These are phyloP conservation scores for Saguinus imperator DNA, from an alignment of 2,113 vertebrate genomes.

Conservation along the genomic window DNA sequence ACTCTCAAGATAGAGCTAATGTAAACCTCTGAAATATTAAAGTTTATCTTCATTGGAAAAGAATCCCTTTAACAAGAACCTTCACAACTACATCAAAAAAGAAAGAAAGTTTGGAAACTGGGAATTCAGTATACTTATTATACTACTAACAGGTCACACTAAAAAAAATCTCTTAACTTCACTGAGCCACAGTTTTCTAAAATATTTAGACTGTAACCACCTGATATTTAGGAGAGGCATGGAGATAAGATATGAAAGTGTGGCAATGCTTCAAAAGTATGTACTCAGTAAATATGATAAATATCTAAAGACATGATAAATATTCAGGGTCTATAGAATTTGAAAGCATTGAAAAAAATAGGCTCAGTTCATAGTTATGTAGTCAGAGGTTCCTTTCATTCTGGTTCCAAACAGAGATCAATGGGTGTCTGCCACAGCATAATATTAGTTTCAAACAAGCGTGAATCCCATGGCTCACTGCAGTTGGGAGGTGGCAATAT, in stretches of 20 bases:
- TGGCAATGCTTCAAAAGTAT: background rate
- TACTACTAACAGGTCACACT: background rate
- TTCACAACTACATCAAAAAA: background rate
- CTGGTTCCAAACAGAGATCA: background rate
- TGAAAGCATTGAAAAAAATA: background rate
- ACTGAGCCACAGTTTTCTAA: background rate
- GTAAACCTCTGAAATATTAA: background rate
- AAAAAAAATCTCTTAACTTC: background rate
- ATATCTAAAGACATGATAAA: rapidly evolving
- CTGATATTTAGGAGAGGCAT: background rate
- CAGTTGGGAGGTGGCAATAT: background rate
- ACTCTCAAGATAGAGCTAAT: background rate
- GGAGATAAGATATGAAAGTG: too few species aligned
- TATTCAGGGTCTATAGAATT: background rate
- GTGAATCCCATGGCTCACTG: background rate
- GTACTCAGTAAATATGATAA: background rate
- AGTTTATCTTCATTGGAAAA: background rate
- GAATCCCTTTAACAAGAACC: background rate
- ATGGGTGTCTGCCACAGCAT: background rate
- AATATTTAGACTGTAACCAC: background rate
- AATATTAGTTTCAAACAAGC: background rate
- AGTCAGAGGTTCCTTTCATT: background rate
- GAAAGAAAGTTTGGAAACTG: background rate
- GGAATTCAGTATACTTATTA: background rate
- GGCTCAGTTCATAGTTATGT: background rate